A percentile compares a stretch with the other conserved stretches of the same genome.
Conservation (phyloP, 2,888 invertebrate genomes). For the Globia sparganii region DNA sequence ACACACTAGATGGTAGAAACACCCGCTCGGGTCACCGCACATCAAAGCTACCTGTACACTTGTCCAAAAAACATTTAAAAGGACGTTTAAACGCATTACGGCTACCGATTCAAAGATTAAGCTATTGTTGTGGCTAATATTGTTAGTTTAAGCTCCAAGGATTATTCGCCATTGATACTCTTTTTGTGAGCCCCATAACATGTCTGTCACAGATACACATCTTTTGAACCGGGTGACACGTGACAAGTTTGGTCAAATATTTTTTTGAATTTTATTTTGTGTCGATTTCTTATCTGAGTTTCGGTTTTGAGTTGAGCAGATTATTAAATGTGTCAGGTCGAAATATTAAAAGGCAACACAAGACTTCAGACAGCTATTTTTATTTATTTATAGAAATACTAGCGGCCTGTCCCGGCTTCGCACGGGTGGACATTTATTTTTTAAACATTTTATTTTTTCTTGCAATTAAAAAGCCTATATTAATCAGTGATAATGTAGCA, state of each 20-base stretch:
- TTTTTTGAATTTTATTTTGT: conserved; percentile 50
- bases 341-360: conserved; percentile 12
- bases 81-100: conserved; percentile 62
- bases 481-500: too few species aligned
- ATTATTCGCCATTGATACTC: conserved; percentile 68
- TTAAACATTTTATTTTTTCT: too few species aligned
- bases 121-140: conserved; percentile 67
- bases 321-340: conserved; percentile 41
- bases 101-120: conserved; percentile 64
- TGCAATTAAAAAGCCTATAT: too few species aligned
- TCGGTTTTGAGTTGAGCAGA: conserved; percentile 45
- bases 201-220: conserved; percentile 67
- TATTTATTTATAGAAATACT: background rate
- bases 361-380: background rate
- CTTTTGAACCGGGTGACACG: conserved; percentile 59
- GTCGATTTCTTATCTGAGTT: conserved; percentile 49
- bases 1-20: background rate
- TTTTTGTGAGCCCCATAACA: conserved; percentile 56
- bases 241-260: conserved; percentile 55
- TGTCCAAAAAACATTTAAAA: conserved; percentile 58
- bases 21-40: conserved; percentile 19
- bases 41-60: conserved; percentile 43
- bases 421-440: too few species aligned
- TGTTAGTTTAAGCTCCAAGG: conserved; percentile 66
- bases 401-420: too few species aligned